Conservation (phyloP, 1,140 invertebrate species). For the Ectropis grisescens region DNA sequence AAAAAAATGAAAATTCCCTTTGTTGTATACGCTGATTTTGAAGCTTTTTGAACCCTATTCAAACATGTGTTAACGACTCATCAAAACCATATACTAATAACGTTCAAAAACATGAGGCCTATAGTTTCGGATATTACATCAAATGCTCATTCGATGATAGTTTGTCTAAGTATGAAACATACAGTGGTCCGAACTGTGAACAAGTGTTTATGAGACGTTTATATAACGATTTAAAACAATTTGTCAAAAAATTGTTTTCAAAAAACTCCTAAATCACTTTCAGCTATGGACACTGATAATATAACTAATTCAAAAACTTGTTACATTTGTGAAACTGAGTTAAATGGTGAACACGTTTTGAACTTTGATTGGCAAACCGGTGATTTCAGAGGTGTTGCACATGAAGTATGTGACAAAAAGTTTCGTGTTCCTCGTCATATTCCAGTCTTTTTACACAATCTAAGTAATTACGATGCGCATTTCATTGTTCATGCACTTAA, state of each 20-base stretch:
- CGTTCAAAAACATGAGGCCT: slow-evolving; percentile 33
- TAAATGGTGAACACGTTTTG: slow-evolving; percentile 4
- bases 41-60: slow-evolving; percentile 27
- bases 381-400: slow-evolving; percentile 9
- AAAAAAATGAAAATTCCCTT: slow-evolving; percentile 26
- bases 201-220: slow-evolving; percentile 28
- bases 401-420: slow-evolving; percentile 11
- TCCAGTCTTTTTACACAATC: slow-evolving; percentile 10
- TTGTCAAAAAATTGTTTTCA: slow-evolving; percentile 20
- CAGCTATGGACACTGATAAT: slow-evolving; percentile 13
- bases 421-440: slow-evolving; percentile 8
- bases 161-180: slow-evolving; percentile 24
- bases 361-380: slow-evolving; percentile 13
- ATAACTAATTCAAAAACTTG: slow-evolving; percentile 4
- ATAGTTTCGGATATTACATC: slow-evolving; percentile 41
- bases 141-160: slow-evolving; percentile 41
- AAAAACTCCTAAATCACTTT: slow-evolving; percentile 17
- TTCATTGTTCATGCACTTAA: slow-evolving; percentile 10
- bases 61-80: slow-evolving; percentile 15
- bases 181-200: slow-evolving; percentile 26
- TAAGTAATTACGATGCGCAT: slow-evolving; percentile 14
- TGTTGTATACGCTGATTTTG: slow-evolving; percentile 38
- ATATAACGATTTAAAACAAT: slow-evolving; percentile 18
- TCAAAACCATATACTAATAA: slow-evolving; percentile 16
- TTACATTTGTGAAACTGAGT: slow-evolving; percentile 5